Conservation (phyloP, 2,888 invertebrate genomes). For the Syritta pipiens region DNA sequence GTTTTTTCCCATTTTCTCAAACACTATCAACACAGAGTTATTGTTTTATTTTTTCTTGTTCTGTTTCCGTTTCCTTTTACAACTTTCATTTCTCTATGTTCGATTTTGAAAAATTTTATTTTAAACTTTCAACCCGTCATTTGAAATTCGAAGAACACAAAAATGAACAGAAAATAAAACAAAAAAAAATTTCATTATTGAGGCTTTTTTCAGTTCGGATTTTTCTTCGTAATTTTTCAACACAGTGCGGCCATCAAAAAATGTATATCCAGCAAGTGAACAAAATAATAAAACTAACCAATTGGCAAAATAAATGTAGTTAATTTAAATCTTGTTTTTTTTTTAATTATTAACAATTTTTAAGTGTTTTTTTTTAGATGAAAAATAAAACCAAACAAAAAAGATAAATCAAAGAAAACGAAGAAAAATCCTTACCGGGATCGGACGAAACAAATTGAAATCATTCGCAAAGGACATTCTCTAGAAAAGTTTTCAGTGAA, state of each 20-base stretch:
- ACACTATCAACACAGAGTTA: too few species aligned
- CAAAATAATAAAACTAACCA: too few species aligned
- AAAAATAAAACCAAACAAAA: too few species aligned
- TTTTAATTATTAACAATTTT: too few species aligned
- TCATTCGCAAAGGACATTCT: slow-evolving; percentile 22
- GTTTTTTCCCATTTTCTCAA: too few species aligned
- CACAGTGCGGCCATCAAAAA: too few species aligned
- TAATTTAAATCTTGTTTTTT: too few species aligned
- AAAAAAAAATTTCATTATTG: background rate
- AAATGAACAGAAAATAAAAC: background rate
- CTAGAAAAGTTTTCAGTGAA: slow-evolving; percentile 48
- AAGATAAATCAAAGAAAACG: slow-evolving; percentile 33
- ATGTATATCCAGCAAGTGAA: too few species aligned
- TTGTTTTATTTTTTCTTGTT: too few species aligned
- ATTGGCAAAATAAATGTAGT: too few species aligned
- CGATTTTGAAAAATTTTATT: background rate
- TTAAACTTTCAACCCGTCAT: background rate
- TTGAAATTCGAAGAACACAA: background rate
- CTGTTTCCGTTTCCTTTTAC: background rate
- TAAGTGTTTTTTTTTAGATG: too few species aligned
- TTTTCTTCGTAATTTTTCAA: slow-evolving; percentile 48
- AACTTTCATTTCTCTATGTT: background rate
- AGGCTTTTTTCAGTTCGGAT: slow-evolving; percentile 35
- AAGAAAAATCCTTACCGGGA: slow-evolving; percentile 46
- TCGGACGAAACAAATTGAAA: slow-evolving; percentile 24